Percentiles rank a stretch among this genome's conserved stretches.
Evolutionary conservation across 2,113 vertebrate species (phyloP).

Genomic region (Symphodus melops): DNA sequence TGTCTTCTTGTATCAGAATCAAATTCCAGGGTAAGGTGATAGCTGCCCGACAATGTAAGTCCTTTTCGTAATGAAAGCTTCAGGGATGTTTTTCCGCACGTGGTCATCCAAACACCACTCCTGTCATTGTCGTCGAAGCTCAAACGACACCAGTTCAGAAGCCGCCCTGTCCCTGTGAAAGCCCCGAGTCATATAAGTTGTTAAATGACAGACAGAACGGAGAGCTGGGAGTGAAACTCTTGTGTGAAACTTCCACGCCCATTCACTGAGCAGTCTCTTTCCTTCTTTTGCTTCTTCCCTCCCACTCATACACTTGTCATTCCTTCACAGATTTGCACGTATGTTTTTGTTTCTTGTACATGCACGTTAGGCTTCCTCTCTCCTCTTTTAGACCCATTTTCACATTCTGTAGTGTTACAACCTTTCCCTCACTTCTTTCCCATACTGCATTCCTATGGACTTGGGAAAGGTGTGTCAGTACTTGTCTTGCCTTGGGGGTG

Average conservation of each 20-base stretch:
- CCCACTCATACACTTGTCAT: slow-evolving; percentile 11
- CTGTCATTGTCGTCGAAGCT: not conserved
- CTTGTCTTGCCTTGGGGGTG: slow-evolving; percentile 16
- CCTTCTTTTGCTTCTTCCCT: not conserved
- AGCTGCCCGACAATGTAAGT: not conserved
- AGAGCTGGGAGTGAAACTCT: slow-evolving; percentile 34
- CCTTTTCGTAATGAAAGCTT: not conserved
- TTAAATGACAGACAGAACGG: slow-evolving; percentile 36
- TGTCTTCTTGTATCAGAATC: not conserved
- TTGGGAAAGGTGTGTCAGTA: slow-evolving; percentile 43
- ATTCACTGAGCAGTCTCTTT: not conserved
- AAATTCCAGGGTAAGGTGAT: not conserved
- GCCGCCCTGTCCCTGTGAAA: not conserved
- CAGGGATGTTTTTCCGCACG: not conserved
- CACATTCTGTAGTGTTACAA: not conserved
- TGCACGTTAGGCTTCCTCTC: not conserved
- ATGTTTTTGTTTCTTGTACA: not conserved
- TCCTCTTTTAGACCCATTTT: not conserved
- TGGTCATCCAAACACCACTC: not conserved
- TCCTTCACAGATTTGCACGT: not conserved
- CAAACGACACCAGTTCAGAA: not conserved
- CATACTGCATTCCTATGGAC: slow-evolving; percentile 48
- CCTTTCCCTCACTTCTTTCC: not conserved
- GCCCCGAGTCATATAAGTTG: not conserved
- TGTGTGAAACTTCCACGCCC: slow-evolving; percentile 59